Conservation (phyloP, 2,888 invertebrate genomes). For the Synergus laeviventris region DNA sequence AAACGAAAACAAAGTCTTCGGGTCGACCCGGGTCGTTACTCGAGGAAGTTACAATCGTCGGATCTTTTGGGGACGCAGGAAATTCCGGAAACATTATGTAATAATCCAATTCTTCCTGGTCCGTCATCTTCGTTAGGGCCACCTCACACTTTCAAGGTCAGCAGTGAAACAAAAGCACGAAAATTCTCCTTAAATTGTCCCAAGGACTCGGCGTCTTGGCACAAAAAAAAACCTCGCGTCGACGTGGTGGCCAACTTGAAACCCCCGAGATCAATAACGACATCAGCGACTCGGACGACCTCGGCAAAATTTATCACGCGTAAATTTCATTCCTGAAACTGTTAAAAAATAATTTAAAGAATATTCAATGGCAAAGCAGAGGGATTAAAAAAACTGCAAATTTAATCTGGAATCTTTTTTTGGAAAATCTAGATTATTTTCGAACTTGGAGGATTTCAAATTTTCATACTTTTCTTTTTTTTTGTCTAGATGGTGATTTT, state of each 20-base stretch:
- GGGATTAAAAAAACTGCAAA: no score
- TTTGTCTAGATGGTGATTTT: no score
- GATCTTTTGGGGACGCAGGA: constrained; percentile 69
- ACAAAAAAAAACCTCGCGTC: constrained; percentile 18
- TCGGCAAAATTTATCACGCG: constrained; percentile 3
- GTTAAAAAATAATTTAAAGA: not conserved
- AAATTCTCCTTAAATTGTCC: not conserved
- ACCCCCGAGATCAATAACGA: constrained; percentile 23
- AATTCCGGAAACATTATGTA: constrained; percentile 81
- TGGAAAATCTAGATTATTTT: no score
- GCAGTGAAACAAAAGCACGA: not conserved
- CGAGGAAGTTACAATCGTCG: constrained; percentile 47
- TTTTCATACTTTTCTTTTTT: no score
- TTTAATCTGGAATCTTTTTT: no score
- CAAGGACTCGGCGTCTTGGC: not conserved
- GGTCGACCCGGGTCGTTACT: constrained; percentile 65
- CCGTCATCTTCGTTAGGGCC: constrained; percentile 57
- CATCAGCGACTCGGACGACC: constrained; percentile 37
- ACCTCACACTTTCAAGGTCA: constrained; percentile 5
- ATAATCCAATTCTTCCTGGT: constrained; percentile 79
- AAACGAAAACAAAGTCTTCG: constrained; percentile 79
- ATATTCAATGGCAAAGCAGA: not conserved
- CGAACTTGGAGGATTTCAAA: no score
- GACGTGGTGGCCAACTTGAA: constrained; percentile 32
- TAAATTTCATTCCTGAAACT: not conserved